phyloP scores from a whole-genome alignment of 53 echinoderm and acorn worm species.

The Astropecten irregularis region DNA sequence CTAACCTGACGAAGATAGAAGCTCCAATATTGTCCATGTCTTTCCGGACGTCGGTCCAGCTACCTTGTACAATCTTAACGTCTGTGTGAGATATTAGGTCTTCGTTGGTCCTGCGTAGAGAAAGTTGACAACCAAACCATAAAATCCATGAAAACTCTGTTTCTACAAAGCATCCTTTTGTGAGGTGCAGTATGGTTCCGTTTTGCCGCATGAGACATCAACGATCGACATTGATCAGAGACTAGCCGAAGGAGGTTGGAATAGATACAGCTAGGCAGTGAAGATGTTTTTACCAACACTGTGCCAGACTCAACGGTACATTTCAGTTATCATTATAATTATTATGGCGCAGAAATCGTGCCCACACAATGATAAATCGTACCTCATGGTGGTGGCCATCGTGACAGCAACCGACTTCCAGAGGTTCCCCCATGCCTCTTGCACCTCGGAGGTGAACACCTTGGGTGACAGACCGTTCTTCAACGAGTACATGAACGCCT shows the following conservation, averaged over 20 bases:
- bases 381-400: slow-evolving; percentile 47
- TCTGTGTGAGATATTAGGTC: neutral
- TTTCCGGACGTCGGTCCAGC: slow-evolving; percentile 3
- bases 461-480: slow-evolving; percentile 52
- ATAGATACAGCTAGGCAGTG: too few species aligned
- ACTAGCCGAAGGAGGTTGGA: too few species aligned
- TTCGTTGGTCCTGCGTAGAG: neutral
- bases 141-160: neutral
- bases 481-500: slow-evolving; percentile 56
- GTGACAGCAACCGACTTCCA: slow-evolving; percentile 24
- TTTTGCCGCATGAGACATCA: neutral
- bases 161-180: neutral
- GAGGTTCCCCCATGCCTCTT: slow-evolving; percentile 33
- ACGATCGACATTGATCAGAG: neutral
- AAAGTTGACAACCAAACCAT: too few species aligned
- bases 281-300: too few species aligned
- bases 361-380: too few species aligned
- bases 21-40: slow-evolving; percentile 26
- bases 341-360: too few species aligned
- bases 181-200: neutral
- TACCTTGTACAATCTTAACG: slow-evolving; percentile 1
- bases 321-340: too few species aligned
- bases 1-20: slow-evolving; percentile 24
- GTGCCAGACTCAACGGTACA: too few species aligned
- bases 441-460: slow-evolving; percentile 37